Evolutionary conservation across 2,888 invertebrate genomes (phyloP).

Genomic region (Mesochorus sp.): DNA sequence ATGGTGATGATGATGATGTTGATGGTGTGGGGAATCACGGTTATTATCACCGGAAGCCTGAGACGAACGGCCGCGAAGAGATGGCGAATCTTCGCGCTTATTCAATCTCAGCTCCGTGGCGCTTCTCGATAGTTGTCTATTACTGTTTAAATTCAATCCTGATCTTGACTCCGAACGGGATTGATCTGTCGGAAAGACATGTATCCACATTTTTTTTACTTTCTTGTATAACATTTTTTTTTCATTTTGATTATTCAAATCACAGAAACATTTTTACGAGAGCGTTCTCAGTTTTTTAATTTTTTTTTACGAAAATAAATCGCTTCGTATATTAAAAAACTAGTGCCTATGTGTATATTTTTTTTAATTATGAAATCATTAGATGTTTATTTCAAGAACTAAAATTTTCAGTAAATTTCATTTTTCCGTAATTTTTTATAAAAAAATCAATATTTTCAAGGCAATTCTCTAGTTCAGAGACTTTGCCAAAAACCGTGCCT

Average conservation of each 20-base stretch:
- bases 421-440: background rate
- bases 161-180: slow-evolving; percentile 73
- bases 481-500: too few relatives aligned
- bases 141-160: slow-evolving; percentile 79
- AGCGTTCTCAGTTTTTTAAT: too few relatives aligned
- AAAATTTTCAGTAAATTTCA: background rate
- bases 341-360: too few relatives aligned
- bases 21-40: slow-evolving; percentile 67
- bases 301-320: too few relatives aligned
- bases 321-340: too few relatives aligned
- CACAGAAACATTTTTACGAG: too few relatives aligned
- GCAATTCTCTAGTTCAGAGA: too few relatives aligned
- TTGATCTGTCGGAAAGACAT: slow-evolving; percentile 61
- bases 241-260: too few relatives aligned
- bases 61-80: slow-evolving; percentile 77
- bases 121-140: slow-evolving; percentile 90
- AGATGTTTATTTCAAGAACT: too few relatives aligned
- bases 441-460: background rate
- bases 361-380: too few relatives aligned
- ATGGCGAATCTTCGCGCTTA: slow-evolving; percentile 84
- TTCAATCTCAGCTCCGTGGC: slow-evolving; percentile 87
- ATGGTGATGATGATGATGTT: slow-evolving; percentile 82
- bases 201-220: background rate
- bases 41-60: slow-evolving; percentile 61
- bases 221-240: background rate